These are phyloP conservation scores for Haliclona indistincta DNA, from an alignment of 37 sponge, comb jelly and placozoan genomes.

Conservation along the genomic window DNA sequence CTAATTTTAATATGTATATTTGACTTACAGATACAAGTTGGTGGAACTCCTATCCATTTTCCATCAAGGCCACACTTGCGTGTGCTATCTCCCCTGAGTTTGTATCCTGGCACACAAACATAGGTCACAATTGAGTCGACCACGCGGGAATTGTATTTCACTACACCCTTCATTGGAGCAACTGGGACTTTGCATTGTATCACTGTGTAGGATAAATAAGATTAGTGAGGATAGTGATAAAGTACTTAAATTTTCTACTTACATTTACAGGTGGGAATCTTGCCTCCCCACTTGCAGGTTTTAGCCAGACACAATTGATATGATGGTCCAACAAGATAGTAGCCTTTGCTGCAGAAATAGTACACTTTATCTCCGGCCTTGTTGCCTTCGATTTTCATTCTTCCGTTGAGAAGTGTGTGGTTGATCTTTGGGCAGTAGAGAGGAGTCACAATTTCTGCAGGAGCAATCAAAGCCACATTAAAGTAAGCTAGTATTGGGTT, in stretches of 20 bases:
- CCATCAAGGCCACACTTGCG: slow-evolving; percentile 52
- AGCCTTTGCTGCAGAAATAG: slow-evolving; percentile 27
- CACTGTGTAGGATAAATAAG: neutral
- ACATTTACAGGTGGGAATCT: slow-evolving; percentile 16
- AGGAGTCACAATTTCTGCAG: too few relatives aligned
- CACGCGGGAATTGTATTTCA: neutral
- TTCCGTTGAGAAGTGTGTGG: too few relatives aligned
- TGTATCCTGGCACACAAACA: slow-evolving; percentile 33
- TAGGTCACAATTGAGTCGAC: slow-evolving; percentile 41
- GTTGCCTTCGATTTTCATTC: neutral
- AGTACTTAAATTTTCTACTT: neutral
- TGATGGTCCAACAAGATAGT: neutral
- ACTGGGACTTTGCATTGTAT: neutral
- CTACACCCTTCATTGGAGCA: slow-evolving; percentile 18
- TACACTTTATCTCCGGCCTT: slow-evolving; percentile 10
- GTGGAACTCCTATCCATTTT: slow-evolving; percentile 52
- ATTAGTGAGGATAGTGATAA: neutral
- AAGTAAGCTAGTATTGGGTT: too few relatives aligned
- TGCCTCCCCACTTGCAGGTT: slow-evolving; percentile 25
- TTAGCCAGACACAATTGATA: slow-evolving; percentile 9
- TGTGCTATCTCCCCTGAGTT: slow-evolving; percentile 26
- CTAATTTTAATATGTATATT: too few relatives aligned
- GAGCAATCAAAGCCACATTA: too few relatives aligned
- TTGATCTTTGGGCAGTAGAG: slow-evolving; percentile 1
- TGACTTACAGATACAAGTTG: slow-evolving; percentile 61